Base-by-base conservation (phyloP, 2,797 vertebrate species). In the Tapera naevia region DNA sequence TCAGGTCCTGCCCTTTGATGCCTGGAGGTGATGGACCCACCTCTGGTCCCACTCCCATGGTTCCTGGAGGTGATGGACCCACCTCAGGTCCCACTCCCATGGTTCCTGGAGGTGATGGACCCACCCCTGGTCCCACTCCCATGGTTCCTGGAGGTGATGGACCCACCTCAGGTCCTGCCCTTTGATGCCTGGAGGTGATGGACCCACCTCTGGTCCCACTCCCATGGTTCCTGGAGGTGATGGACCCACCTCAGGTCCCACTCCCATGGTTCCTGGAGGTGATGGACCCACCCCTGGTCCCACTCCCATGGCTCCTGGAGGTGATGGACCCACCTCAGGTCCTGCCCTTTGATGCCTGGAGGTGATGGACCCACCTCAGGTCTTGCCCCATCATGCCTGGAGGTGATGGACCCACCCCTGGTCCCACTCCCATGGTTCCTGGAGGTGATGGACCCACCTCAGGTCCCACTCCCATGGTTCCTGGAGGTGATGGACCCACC, bases 401-500 rank as follows among this genome's bases (percentile, higher is more conserved):
- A 18, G 24, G 11, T 64, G 58, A 28, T 56, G 46, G 9, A 24
- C 5, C 27, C 28, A 48, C 4, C 57, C 18, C 57, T 3, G 23
- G 3, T 17, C 51, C 21, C 2, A 3, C 21, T 30, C 15, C 23
- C 25, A 3, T 9, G 17, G 70, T 27, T 7, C 4, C 16, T 3
- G 3, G 7, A 21, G 37, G 19, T 23, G 48, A 37, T 30, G 43
- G 8, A 46, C 9, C 51, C 69, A 54, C 7, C 23, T 19, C 24
- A 2, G 6, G 5, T 19, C 48, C 16, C 3, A 2, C 25, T 28
- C 22, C 12, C 2, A 5, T 54, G 37, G 30, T 7, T 5, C 5
- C 53, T 13, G 10, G 4, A 32, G 33, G 11, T 35, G 54, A 4
- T 30, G 41, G n/a, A 30, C 10, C 43, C 21, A 48, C 2, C 56